phyloP scores from a whole-genome alignment of 2,888 invertebrate genomes.

The Dexiosoma caninum region DNA sequence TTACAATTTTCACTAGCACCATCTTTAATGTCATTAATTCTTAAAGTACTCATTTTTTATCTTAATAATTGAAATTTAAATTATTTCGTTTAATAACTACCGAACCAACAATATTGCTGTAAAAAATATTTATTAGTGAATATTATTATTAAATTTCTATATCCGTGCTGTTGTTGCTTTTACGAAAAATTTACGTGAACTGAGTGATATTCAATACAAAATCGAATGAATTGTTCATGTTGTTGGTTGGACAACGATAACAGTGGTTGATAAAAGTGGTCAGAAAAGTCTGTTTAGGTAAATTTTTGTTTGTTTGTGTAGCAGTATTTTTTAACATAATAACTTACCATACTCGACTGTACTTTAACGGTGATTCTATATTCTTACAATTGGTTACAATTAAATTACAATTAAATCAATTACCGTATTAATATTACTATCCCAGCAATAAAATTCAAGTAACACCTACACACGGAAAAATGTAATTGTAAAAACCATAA shows the following conservation, averaged over 20 bases:
- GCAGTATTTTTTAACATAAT: too few relatives aligned
- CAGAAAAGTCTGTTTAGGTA: too few relatives aligned
- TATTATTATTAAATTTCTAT: not conserved
- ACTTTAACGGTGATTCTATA: too few relatives aligned
- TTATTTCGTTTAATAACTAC: not conserved
- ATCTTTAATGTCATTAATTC: conserved; percentile 40
- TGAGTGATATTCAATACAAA: conserved; percentile 25
- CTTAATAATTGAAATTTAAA: not conserved
- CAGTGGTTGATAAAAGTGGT: not conserved
- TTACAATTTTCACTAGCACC: conserved; percentile 59
- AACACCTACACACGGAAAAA: too few relatives aligned
- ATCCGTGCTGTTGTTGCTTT: conserved; percentile 29
- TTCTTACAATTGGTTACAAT: too few relatives aligned
- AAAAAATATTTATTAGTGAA: not conserved
- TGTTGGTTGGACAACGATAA: not conserved
- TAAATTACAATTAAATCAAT: too few relatives aligned
- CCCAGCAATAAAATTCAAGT: too few relatives aligned
- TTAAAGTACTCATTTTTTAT: conserved; percentile 48
- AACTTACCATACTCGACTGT: too few relatives aligned
- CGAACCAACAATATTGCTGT: not conserved
- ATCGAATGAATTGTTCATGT: not conserved
- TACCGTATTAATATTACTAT: too few relatives aligned
- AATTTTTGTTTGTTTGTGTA: too few relatives aligned
- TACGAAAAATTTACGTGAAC: conserved; percentile 28
- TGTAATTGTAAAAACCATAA: too few relatives aligned